Evolutionary conservation across 2,113 vertebrate genomes (phyloP), one percentile per base, ranked within the genome.

Genomic region (Montifringilla adamsi): DNA sequence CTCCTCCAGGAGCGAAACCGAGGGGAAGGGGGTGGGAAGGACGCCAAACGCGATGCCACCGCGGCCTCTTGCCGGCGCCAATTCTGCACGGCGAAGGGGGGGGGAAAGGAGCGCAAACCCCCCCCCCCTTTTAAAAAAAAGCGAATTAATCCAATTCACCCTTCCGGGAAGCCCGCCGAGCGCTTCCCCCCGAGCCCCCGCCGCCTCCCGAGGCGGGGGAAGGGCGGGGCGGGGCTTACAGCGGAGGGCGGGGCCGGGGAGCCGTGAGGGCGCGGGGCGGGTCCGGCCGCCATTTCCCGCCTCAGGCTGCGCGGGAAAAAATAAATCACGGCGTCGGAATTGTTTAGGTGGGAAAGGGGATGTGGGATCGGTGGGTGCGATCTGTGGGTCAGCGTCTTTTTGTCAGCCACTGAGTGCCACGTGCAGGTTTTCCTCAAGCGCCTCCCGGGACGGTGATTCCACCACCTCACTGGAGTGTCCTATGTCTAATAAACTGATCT

Each of bases 41-140:
- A 50, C 67, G 67, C 46, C 67, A 69, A 81, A 78, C 68, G 76
- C 50, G 75, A 86, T 93, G 59, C 76, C 73, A 77, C 91, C 75
- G 92, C 92, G 79, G 85, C 90, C 91, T 87, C 87, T 87, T 89
- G 84, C 94, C 43, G 87, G 69, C 60, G 60, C 87, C 87, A 67
- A 82, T 78, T 95, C 67, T 63, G 89, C 93, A 72, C 78, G 82
- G 56, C 35, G 59, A 73, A 63, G 77, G 88, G 83, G 77, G 89
- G n/a, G 77, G 89, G 33, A 20, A 41, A 30, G 77, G 33, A 23
- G 49, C 60, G 60, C 41, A 41, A 7, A 13, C n/a, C 56, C 49
- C 85, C 58, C 84, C 85, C 72, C 26, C 52, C 28, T 27, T 30
- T 41, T 14, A 11, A 69, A 31, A 77, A 60, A 43, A 59, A 18